Evolutionary conservation across 2,888 invertebrate species (phyloP).

Genomic region (Pammene fasciana): DNA sequence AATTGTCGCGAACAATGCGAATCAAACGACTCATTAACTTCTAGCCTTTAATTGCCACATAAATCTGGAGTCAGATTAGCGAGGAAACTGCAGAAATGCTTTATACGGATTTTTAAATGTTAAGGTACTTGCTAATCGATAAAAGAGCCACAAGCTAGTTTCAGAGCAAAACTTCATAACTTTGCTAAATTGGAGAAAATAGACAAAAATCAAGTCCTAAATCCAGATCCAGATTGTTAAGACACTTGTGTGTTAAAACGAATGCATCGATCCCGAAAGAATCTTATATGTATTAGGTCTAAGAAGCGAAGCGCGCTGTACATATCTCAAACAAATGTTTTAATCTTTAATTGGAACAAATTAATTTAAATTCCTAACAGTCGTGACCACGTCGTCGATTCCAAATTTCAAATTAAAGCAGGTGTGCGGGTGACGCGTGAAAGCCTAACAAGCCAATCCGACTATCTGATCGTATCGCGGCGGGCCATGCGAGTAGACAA

Average conservation of each 20-base stretch:
- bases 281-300: too few species aligned
- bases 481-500: conserved; percentile 69
- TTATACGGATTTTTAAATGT: background rate
- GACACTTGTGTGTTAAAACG: too few species aligned
- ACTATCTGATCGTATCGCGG: conserved; percentile 69
- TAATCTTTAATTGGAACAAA: conserved; percentile 3
- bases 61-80: conserved; percentile 9
- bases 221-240: too few species aligned
- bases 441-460: conserved; percentile 65
- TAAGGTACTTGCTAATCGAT: background rate
- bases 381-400: conserved; percentile 8
- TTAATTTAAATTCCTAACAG: conserved; percentile 30
- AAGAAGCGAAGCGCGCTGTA: background rate
- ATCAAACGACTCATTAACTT: conserved; percentile 51
- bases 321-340: background rate
- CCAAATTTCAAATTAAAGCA: conserved; percentile 32
- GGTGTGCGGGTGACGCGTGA: conserved; percentile 58
- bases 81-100: background rate
- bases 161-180: too few species aligned
- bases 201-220: too few species aligned
- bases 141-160: too few species aligned
- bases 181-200: too few species aligned
- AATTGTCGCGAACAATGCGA: conserved; percentile 49
- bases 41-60: conserved; percentile 27
- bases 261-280: too few species aligned